A percentile compares a stretch with the other conserved stretches of the same genome.
These are phyloP conservation scores for Coelopa frigida DNA, from an alignment of 1,140 invertebrate genomes.

Conservation along the genomic window DNA sequence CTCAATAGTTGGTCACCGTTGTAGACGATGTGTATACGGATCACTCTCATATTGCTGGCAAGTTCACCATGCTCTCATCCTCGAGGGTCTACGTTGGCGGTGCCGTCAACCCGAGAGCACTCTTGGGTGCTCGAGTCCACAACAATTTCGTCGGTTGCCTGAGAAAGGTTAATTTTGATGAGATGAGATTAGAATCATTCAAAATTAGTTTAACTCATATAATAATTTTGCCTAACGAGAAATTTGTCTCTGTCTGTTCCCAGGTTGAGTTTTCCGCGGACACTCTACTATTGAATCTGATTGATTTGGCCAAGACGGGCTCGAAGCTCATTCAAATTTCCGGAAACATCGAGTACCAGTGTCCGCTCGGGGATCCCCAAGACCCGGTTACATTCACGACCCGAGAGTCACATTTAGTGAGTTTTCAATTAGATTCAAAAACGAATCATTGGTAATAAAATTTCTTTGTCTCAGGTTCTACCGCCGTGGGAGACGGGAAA, in stretches of 20 bases:
- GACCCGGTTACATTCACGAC: constrained; percentile 90
- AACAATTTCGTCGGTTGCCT: constrained; percentile 93
- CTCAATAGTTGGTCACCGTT: constrained; percentile 72
- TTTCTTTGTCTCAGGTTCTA: constrained; percentile 56
- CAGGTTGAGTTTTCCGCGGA: constrained; percentile 90
- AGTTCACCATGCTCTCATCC: constrained; percentile 83
- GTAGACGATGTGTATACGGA: constrained; percentile 89
- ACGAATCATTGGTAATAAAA: not conserved
- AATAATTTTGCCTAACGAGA: no score
- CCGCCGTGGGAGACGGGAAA: constrained; percentile 82
- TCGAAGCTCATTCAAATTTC: constrained; percentile 80
- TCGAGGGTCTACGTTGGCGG: constrained; percentile 84
- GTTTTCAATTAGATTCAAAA: constrained; percentile 30
- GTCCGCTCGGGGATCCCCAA: constrained; percentile 73
- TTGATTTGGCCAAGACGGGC: constrained; percentile 77
- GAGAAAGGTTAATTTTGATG: constrained; percentile 65
- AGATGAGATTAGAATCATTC: not conserved
- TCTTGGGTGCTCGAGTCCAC: constrained; percentile 76
- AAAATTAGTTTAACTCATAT: not conserved
- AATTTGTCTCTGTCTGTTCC: constrained; percentile 14
- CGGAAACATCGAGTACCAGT: constrained; percentile 83
- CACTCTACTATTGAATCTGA: constrained; percentile 76
- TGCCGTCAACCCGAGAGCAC: constrained; percentile 67
- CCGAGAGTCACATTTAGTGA: constrained; percentile 79
- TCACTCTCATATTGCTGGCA: constrained; percentile 83